phyloP scores from a whole-genome alignment of 1,140 invertebrate genomes.

The Muscidifurax raptorellus region DNA sequence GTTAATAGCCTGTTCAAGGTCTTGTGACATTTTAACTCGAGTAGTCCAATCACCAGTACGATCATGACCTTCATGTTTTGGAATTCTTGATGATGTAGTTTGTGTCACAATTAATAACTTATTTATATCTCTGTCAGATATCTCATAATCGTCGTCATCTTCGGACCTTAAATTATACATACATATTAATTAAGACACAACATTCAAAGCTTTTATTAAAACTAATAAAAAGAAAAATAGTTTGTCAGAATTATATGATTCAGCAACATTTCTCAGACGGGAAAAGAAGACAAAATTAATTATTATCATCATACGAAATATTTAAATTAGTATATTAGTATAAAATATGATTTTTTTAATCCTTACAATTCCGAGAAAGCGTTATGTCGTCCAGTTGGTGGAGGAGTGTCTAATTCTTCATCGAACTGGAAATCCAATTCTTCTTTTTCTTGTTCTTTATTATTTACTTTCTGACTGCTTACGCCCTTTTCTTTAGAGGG shows the following conservation, averaged over 20 bases:
- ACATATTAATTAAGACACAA: background rate
- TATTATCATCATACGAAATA: slow-evolving; percentile 56
- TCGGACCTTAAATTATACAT: slow-evolving; percentile 78
- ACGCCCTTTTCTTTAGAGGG: slow-evolving; percentile 72
- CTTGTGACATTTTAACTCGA: slow-evolving; percentile 93
- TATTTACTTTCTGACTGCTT: slow-evolving; percentile 68
- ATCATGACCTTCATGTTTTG: slow-evolving; percentile 93
- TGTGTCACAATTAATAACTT: slow-evolving; percentile 98
- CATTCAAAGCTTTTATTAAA: background rate
- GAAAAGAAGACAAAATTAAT: slow-evolving; percentile 66
- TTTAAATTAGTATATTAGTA: background rate
- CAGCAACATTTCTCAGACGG: slow-evolving; percentile 58
- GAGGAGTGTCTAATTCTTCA: slow-evolving; percentile 89
- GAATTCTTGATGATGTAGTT: slow-evolving; percentile 77
- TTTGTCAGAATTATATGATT: slow-evolving; percentile 16
- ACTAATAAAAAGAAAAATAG: slow-evolving; percentile 23
- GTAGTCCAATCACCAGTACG: slow-evolving; percentile 90
- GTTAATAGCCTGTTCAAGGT: slow-evolving; percentile 94
- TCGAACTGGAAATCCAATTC: slow-evolving; percentile 98
- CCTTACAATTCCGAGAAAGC: slow-evolving; percentile 85
- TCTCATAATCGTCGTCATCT: slow-evolving; percentile 89
- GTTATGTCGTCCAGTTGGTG: slow-evolving; percentile 85
- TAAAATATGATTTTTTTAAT: slow-evolving; percentile 36
- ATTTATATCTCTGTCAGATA: slow-evolving; percentile 94
- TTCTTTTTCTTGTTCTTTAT: slow-evolving; percentile 81